Base-by-base conservation (phyloP, 2,888 invertebrate genomes). In the Adelognathus sp. region DNA sequence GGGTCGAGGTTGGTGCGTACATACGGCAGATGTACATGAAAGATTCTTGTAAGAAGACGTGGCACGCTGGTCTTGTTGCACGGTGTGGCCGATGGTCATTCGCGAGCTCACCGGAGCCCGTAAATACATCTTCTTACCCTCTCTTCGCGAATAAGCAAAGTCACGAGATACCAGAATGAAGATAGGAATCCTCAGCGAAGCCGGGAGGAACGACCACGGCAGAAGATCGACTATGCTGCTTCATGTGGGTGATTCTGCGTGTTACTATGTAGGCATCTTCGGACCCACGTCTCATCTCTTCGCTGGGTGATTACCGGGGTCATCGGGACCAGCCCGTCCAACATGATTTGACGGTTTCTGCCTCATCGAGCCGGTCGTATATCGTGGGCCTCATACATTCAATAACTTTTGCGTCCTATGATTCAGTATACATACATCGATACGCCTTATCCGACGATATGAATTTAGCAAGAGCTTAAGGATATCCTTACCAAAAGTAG, bases 51-150 rank as follows among this genome's bases (percentile, higher is more conserved):
- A 73, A 58, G 66, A 66, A 66, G 73, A 73, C 56, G 18, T 66
- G 16, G 73, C n/a, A n/a, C n/a, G n/a, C n/a, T n/a, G n/a, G n/a
- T 46, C 14, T 73, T 27, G 7, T 46, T 39, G 39, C 39, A 50
- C 39, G 33, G 44, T n/a, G 24, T n/a, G 24, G 7, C 6, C 29
- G 14, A 36, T 27, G 33, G 36, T 54, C 44, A 24, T 56, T 56
- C 44, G 29, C 24, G 50, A 18, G 66, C 50, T 39, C 46, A 27
- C 7, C 21, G n/a, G 36, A 66, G 58, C 66, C 31, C 66, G 50
- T 66, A 66, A 60, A 66, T 74, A 46, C 66, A 66, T 74, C 66
- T 58, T 50, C 21, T 74, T 74, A n/a, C 11, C 56, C 18, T 33
- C 6, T 27, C 36, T 39, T 16, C 50, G 58, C 39, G 58, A 66